These are phyloP conservation scores for Uloborus diversus DNA, from an alignment of 1,140 invertebrate species.

Conservation along the genomic window DNA sequence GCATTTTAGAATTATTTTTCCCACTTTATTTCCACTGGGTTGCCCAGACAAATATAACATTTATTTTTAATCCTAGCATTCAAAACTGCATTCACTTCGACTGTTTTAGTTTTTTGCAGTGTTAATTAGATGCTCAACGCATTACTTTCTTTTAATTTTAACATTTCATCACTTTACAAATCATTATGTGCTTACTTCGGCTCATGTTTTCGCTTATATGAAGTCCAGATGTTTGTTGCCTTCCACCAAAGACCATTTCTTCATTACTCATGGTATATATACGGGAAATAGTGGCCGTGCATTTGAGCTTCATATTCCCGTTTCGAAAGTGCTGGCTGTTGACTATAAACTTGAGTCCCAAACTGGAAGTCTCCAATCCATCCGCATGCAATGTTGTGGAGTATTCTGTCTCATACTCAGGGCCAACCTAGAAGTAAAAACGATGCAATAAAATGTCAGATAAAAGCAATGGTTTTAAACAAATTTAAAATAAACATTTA, in stretches of 20 bases:
- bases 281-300: conserved; percentile 69
- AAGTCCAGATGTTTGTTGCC: conserved; percentile 70
- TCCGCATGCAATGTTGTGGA: conserved; percentile 60
- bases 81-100: too few species aligned
- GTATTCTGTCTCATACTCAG: conserved; percentile 60
- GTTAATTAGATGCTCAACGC: too few species aligned
- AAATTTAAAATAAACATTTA: too few species aligned
- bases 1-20: too few species aligned
- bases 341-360: conserved; percentile 61
- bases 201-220: conserved; percentile 58
- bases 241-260: conserved; percentile 79
- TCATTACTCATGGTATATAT: conserved; percentile 85
- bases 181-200: conserved; percentile 50
- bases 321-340: conserved; percentile 61
- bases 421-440: conserved; percentile 56
- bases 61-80: too few species aligned
- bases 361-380: conserved; percentile 62
- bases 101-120: too few species aligned
- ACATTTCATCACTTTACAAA: too few species aligned
- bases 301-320: conserved; percentile 62
- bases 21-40: too few species aligned
- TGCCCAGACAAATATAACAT: too few species aligned
- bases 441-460: too few species aligned
- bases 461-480: too few species aligned
- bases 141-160: too few species aligned